phyloP scores from a whole-genome alignment of 2,797 vertebrate genomes.

The Hybognathus amarus region DNA sequence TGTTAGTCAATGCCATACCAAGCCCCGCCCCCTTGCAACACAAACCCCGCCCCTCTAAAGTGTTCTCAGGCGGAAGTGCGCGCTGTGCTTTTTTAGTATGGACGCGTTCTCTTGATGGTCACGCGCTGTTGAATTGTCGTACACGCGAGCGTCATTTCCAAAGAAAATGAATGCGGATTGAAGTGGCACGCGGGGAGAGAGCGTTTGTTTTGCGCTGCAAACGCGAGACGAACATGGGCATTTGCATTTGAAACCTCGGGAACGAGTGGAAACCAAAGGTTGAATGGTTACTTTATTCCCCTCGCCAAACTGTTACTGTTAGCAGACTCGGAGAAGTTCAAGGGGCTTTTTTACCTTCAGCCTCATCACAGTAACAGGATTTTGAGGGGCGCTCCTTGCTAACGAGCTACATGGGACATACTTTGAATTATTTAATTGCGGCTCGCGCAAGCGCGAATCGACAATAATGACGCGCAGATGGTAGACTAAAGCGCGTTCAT shows the following conservation, averaged over 20 bases:
- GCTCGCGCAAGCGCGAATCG: slow-evolving; percentile 22
- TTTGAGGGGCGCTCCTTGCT: slow-evolving; percentile 39
- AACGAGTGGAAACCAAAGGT: slow-evolving; percentile 36
- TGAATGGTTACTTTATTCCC: slow-evolving; percentile 39
- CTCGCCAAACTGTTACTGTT: slow-evolving; percentile 18
- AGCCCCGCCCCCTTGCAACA: slow-evolving; percentile 64
- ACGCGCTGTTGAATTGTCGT: slow-evolving; percentile 68
- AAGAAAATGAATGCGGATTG: slow-evolving; percentile 26
- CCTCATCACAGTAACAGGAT: slow-evolving; percentile 41
- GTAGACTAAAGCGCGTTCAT: slow-evolving; percentile 57
- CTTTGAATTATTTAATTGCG: slow-evolving; percentile 63
- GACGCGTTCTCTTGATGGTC: slow-evolving; percentile 72
- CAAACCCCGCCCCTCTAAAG: slow-evolving; percentile 68
- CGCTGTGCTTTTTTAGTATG: slow-evolving; percentile 77
- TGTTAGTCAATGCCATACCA: slow-evolving; percentile 35
- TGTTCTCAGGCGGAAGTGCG: slow-evolving; percentile 82
- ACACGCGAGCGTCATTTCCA: slow-evolving; percentile 49
- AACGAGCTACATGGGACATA: slow-evolving; percentile 56
- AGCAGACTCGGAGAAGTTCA: slow-evolving; percentile 42
- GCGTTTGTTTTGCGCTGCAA: slow-evolving; percentile 22
- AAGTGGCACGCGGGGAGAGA: slow-evolving; percentile 9
- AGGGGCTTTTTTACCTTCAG: slow-evolving; percentile 26
- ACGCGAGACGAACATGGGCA: slow-evolving; percentile 35
- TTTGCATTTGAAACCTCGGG: slow-evolving; percentile 41
- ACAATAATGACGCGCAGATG: slow-evolving; percentile 53